Evolutionary conservation across 2,797 vertebrate genomes (phyloP).

Genomic region (Falco peregrinus): DNA sequence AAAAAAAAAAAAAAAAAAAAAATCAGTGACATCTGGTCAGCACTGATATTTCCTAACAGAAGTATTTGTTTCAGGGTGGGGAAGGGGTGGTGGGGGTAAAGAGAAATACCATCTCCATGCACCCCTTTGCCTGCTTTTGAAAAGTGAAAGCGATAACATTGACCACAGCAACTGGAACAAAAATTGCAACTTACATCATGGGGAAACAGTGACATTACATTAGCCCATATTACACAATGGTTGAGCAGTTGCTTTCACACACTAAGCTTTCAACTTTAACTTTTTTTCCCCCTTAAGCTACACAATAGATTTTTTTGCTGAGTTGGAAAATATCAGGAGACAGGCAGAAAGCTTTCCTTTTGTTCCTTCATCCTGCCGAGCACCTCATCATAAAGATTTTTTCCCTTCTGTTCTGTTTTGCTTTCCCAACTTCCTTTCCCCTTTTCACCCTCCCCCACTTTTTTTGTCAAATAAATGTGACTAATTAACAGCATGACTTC

Average conservation of each 20-base stretch:
- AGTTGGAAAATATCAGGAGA: conserved; percentile 92
- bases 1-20: conserved; percentile 8
- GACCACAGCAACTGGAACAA: conserved; percentile 54
- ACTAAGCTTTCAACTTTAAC: conserved; percentile 90
- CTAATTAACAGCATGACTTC: conserved; percentile 36
- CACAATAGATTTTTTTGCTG: conserved; percentile 89
- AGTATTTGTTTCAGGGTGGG: conserved; percentile 38
- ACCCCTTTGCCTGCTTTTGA: conserved; percentile 35
- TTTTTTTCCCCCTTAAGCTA: conserved; percentile 79
- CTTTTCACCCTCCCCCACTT: not conserved
- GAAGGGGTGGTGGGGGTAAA: not conserved
- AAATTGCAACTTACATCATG: conserved; percentile 41
- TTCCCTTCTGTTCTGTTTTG: conserved; percentile 62
- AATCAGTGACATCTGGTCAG: conserved; percentile 71
- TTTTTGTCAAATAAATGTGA: conserved; percentile 30
- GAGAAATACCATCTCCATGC: conserved; percentile 27
- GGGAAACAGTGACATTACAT: conserved; percentile 81
- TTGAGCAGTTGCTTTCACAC: conserved; percentile 87
- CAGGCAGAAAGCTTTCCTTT: conserved; percentile 87
- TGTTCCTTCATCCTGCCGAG: conserved; percentile 79
- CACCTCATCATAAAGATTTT: conserved; percentile 76
- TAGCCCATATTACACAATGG: conserved; percentile 84
- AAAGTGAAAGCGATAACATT: conserved; percentile 60
- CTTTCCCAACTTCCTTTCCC: conserved; percentile 44
- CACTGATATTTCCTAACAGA: conserved; percentile 64